phyloP scores from a whole-genome alignment of 2,113 vertebrate genomes.

The Bubalus kerabau region DNA sequence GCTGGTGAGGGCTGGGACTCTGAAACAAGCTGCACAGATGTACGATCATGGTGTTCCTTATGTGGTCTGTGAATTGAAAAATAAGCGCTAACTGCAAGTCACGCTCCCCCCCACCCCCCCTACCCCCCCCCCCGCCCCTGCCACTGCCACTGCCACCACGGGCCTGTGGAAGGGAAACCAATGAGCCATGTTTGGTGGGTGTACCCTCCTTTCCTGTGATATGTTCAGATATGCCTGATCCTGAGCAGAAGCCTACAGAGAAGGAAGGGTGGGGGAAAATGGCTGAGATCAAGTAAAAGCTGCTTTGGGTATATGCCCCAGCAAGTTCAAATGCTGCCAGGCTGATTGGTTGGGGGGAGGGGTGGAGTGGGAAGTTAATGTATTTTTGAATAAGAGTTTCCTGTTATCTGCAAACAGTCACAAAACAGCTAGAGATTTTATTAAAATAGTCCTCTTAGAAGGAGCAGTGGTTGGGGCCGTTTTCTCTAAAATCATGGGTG shows the following conservation, averaged over 20 bases:
- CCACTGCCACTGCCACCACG: rapidly evolving
- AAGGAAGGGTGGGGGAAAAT: background rate
- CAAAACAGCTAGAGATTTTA: constrained; percentile 11
- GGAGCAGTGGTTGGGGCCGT: background rate
- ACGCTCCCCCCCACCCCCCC: rapidly evolving
- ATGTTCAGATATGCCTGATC: background rate
- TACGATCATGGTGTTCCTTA: background rate
- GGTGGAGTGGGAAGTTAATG: background rate
- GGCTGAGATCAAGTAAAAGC: background rate
- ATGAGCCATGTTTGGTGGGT: background rate
- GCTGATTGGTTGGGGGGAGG: background rate
- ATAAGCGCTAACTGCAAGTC: background rate
- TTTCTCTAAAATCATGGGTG: constrained; percentile 4
- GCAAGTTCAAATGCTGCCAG: constrained; percentile 29
- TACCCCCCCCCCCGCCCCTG: background rate
- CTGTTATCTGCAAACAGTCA: constrained; percentile 30
- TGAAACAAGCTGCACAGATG: background rate
- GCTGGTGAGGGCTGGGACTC: background rate
- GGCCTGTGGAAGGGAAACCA: constrained; percentile 33
- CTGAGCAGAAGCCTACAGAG: background rate
- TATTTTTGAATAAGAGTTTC: constrained; percentile 46
- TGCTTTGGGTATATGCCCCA: background rate
- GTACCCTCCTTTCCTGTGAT: background rate
- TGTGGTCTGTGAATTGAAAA: background rate
- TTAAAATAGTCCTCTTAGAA: constrained; percentile 13